A percentile compares a stretch with the other conserved stretches of the same genome.
These are phyloP conservation scores for Crossocerus cetratus DNA, from an alignment of 2,888 invertebrate genomes.

Conservation along the genomic window DNA sequence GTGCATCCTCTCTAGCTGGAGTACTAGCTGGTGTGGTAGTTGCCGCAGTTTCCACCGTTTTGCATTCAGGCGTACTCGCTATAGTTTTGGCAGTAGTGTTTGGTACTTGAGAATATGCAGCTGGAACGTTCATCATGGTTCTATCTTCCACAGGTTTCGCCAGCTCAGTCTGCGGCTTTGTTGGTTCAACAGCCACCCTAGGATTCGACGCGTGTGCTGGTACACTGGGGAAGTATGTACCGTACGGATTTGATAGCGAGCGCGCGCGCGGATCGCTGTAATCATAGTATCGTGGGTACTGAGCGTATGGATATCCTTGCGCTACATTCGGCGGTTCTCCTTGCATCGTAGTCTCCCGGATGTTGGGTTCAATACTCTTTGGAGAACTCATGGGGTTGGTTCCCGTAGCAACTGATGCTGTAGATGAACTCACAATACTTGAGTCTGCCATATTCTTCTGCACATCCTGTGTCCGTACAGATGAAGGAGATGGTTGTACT, in stretches of 20 bases:
- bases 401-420: slow-evolving; percentile 44
- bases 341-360: slow-evolving; percentile 52
- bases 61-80: slow-evolving; percentile 52
- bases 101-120: slow-evolving; percentile 60
- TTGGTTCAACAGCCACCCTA: slow-evolving; percentile 52
- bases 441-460: slow-evolving; percentile 48
- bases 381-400: slow-evolving; percentile 51
- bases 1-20: slow-evolving; percentile 66
- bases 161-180: slow-evolving; percentile 53
- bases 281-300: slow-evolving; percentile 73
- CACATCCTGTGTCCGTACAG: slow-evolving; percentile 38
- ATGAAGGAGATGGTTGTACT: slow-evolving; percentile 41
- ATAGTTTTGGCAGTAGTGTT: slow-evolving; percentile 54
- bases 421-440: slow-evolving; percentile 26
- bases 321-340: slow-evolving; percentile 57
- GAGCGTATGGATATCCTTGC: slow-evolving; percentile 73
- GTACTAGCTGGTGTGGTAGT: slow-evolving; percentile 48
- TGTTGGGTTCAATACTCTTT: slow-evolving; percentile 48
- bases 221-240: slow-evolving; percentile 69
- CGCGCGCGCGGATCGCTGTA: slow-evolving; percentile 71
- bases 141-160: slow-evolving; percentile 57
- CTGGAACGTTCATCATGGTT: slow-evolving; percentile 51
- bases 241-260: slow-evolving; percentile 68
- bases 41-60: slow-evolving; percentile 51
- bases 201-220: slow-evolving; percentile 64